Percentiles rank a stretch among this genome's conserved stretches.
Evolutionary conservation across 1,140 invertebrate genomes (phyloP).

Genomic region (Ganaspis sp.): DNA sequence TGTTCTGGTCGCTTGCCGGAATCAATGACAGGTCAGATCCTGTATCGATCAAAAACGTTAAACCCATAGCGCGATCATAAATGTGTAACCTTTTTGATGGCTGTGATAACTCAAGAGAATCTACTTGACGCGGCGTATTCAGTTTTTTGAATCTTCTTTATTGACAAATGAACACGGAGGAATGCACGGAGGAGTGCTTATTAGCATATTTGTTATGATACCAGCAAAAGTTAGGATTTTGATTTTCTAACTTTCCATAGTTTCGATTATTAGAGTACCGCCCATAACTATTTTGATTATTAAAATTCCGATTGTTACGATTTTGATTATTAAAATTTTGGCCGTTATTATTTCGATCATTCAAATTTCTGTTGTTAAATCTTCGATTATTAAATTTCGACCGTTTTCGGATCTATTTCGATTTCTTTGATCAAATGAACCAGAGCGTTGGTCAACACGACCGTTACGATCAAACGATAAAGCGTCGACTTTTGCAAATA

Average conservation of each 20-base stretch:
- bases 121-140: not conserved
- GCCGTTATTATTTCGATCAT: too few relatives aligned
- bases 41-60: conserved; percentile 42
- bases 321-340: too few relatives aligned
- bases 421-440: not conserved
- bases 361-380: not conserved
- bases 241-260: not conserved
- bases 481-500: not conserved
- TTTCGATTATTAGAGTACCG: not conserved
- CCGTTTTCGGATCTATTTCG: not conserved
- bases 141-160: not conserved
- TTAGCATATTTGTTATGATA: not conserved
- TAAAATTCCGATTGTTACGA: too few relatives aligned
- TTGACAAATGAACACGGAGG: not conserved
- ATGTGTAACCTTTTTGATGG: not conserved
- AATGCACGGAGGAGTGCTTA: not conserved
- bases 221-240: not conserved
- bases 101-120: not conserved
- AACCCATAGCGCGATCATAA: not conserved
- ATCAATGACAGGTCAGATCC: conserved; percentile 46
- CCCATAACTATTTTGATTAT: too few relatives aligned
- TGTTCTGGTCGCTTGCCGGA: conserved; percentile 26
- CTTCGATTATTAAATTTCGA: not conserved
- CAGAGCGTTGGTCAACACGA: not conserved
- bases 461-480: not conserved